These are phyloP conservation scores for Drosophila lacertosa DNA, from an alignment of 1,140 invertebrate genomes.

Conservation along the genomic window DNA sequence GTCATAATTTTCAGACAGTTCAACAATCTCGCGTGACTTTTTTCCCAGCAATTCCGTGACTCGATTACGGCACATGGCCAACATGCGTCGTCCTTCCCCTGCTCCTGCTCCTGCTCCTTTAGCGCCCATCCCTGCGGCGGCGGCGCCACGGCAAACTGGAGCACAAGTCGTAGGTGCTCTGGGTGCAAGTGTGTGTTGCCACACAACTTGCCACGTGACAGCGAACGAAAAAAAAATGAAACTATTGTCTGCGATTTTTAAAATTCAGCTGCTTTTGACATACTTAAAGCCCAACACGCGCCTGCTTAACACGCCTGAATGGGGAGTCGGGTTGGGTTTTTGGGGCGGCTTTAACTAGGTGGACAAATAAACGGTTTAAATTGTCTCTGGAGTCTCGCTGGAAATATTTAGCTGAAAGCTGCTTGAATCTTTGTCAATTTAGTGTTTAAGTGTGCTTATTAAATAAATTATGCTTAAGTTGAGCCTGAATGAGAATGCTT, in stretches of 20 bases:
- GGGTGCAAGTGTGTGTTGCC: neutral
- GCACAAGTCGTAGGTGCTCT: neutral
- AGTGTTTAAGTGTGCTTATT: neutral
- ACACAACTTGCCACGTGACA: constrained; percentile 67
- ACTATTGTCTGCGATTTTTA: constrained; percentile 66
- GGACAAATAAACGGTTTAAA: neutral
- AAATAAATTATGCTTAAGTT: no score
- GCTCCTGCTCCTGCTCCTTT: neutral
- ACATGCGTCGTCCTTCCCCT: constrained; percentile 57
- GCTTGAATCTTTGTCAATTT: neutral
- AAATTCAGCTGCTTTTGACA: constrained; percentile 50
- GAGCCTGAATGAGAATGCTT: neutral
- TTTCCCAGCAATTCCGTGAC: constrained; percentile 70
- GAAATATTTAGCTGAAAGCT: neutral
- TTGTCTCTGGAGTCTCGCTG: neutral
- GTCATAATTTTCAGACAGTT: constrained; percentile 75
- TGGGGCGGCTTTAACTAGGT: neutral
- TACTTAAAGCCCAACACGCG: constrained; percentile 14
- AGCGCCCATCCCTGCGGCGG: constrained; percentile 8
- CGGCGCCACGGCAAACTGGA: constrained; percentile 9
- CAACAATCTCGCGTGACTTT: constrained; percentile 74
- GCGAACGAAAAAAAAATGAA: constrained; percentile 9
- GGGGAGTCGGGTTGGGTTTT: neutral
- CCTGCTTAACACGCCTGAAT: constrained; percentile 1
- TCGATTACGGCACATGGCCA: constrained; percentile 62